Percentiles rank a stretch among this genome's conserved stretches.
Evolutionary conservation across 2,797 vertebrate species (phyloP).

Genomic region (Syndactyla subalaris): DNA sequence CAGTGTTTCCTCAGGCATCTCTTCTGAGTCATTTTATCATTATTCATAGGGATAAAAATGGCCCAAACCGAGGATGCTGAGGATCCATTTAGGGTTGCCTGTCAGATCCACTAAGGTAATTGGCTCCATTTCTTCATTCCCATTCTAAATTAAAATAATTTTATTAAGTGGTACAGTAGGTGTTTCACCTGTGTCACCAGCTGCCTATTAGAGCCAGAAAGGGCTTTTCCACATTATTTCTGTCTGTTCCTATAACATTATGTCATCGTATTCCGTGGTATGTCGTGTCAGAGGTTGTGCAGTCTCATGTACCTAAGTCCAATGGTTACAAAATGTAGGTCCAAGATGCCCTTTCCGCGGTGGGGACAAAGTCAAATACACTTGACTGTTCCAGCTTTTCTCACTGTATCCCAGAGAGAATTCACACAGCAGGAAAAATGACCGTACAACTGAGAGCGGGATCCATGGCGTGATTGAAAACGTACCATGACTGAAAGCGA

Average conservation of each 20-base stretch:
- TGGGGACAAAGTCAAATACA: constrained; percentile 16
- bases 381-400: constrained; percentile 18
- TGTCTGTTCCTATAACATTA: constrained; percentile 49
- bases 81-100: constrained; percentile 57
- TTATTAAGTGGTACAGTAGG: constrained; percentile 65
- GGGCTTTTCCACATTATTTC: constrained; percentile 59
- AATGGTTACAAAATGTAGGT: constrained; percentile 28
- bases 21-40: constrained; percentile 66
- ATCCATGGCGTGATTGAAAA: fast-evolving
- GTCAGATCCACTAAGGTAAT: constrained; percentile 64
- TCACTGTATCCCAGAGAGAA: neutral
- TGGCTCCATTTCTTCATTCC: constrained; percentile 67
- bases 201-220: constrained; percentile 67
- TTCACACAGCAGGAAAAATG: neutral
- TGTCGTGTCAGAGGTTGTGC: constrained; percentile 3
- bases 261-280: constrained; percentile 18
- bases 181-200: constrained; percentile 60
- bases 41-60: constrained; percentile 63
- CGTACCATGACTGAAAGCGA: neutral
- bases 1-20: constrained; percentile 63
- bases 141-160: constrained; percentile 69
- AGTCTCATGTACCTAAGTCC: neutral
- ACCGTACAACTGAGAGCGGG: neutral
- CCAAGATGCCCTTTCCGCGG: neutral
- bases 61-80: constrained; percentile 22